phyloP scores from a whole-genome alignment of 53 echinoderm and acorn worm species.

The Glandiceps talaboti region DNA sequence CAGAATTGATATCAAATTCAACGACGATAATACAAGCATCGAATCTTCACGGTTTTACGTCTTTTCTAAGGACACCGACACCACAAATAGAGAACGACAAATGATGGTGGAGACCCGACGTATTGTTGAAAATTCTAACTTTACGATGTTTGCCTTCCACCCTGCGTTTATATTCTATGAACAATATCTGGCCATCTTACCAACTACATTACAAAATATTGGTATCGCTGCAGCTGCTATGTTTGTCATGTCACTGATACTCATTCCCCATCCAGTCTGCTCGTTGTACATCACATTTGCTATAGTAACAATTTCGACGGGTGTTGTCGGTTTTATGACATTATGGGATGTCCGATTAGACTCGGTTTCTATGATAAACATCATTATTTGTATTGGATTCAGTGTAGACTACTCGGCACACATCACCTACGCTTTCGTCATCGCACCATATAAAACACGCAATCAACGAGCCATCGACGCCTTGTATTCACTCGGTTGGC shows the following conservation, averaged over 20 bases:
- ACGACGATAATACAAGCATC: slow-evolving; percentile 7
- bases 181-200: slow-evolving; percentile 30
- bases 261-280: slow-evolving; percentile 41
- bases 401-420: slow-evolving; percentile 76
- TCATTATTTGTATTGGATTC: slow-evolving; percentile 59
- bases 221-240: slow-evolving; percentile 37
- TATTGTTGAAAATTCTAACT: slow-evolving; percentile 13
- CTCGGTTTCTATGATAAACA: slow-evolving; percentile 51
- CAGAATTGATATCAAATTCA: slow-evolving; percentile 26
- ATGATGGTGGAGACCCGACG: slow-evolving; percentile 23
- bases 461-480: not conserved
- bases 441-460: not conserved
- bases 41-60: slow-evolving; percentile 33
- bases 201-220: slow-evolving; percentile 41
- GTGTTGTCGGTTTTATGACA: slow-evolving; percentile 59
- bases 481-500: slow-evolving; percentile 16
- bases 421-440: slow-evolving; percentile 38
- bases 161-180: slow-evolving; percentile 37
- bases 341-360: slow-evolving; percentile 36
- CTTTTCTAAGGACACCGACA: slow-evolving; percentile 12
- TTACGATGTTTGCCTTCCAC: slow-evolving; percentile 30
- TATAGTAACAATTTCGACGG: slow-evolving; percentile 34
- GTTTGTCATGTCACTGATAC: slow-evolving; percentile 29
- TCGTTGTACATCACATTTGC: slow-evolving; percentile 32
- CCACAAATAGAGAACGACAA: slow-evolving; percentile 13